These are phyloP conservation scores for Dendrolimus punctatus DNA, from an alignment of 1,140 invertebrate genomes.

Conservation along the genomic window DNA sequence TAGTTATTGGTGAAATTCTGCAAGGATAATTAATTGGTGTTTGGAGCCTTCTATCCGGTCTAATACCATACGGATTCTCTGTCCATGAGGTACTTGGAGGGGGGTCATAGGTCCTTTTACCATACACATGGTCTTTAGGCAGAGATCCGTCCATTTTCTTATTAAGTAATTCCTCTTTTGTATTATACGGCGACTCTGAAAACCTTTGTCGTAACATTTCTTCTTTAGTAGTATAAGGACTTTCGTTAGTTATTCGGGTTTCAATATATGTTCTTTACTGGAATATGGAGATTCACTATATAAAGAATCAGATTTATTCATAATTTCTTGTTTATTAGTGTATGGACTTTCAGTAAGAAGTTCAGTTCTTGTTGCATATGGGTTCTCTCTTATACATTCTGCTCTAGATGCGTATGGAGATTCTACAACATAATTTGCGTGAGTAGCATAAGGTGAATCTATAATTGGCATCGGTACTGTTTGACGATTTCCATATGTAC, in stretches of 20 bases:
- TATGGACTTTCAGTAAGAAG: slow-evolving; percentile 49
- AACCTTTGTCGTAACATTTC: slow-evolving; percentile 65
- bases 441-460: slow-evolving; percentile 44
- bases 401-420: slow-evolving; percentile 19
- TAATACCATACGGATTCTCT: slow-evolving; percentile 48
- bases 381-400: slow-evolving; percentile 14
- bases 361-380: slow-evolving; percentile 44
- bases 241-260: slow-evolving; percentile 54
- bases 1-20: slow-evolving; percentile 53
- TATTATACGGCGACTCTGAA: slow-evolving; percentile 66
- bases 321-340: slow-evolving; percentile 46
- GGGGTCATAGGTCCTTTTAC: slow-evolving; percentile 61
- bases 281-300: slow-evolving; percentile 62
- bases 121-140: slow-evolving; percentile 52
- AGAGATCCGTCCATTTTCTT: slow-evolving; percentile 55
- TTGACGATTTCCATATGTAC: slow-evolving; percentile 51
- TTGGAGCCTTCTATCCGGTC: slow-evolving; percentile 54
- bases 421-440: slow-evolving; percentile 22
- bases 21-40: slow-evolving; percentile 52
- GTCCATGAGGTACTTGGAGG: slow-evolving; percentile 55
- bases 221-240: slow-evolving; percentile 65
- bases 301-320: slow-evolving; percentile 41
- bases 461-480: slow-evolving; percentile 48
- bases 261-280: slow-evolving; percentile 66
- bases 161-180: slow-evolving; percentile 61